Evolutionary conservation across 1,140 invertebrate species (phyloP).

Genomic region (Stegodyphus dumicola): DNA sequence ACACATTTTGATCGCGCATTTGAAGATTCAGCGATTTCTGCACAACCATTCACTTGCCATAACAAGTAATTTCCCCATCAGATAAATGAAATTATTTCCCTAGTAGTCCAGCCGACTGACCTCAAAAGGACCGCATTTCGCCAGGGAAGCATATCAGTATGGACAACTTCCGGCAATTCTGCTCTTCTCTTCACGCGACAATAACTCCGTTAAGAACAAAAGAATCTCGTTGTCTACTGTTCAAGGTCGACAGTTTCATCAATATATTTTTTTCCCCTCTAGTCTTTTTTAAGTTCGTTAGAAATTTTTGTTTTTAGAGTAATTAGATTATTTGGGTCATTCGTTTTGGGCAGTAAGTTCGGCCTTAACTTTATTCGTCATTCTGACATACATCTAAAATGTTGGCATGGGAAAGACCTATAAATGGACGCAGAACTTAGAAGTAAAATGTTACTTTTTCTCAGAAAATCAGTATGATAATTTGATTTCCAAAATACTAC

Average conservation of each 20-base stretch:
- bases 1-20: background rate
- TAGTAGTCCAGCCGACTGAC: slow-evolving; percentile 17
- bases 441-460: no score
- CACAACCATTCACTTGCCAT: background rate
- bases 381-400: no score
- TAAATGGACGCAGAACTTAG: no score
- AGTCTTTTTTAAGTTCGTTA: background rate
- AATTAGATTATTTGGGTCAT: no score
- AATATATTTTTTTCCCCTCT: background rate
- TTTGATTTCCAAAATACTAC: no score
- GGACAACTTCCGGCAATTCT: slow-evolving; percentile 35
- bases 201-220: slow-evolving; percentile 28
- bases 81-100: slow-evolving; percentile 22
- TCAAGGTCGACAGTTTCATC: slow-evolving; percentile 36
- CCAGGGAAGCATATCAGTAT: background rate
- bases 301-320: no score
- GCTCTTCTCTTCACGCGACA: slow-evolving; percentile 36
- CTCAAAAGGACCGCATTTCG: slow-evolving; percentile 4
- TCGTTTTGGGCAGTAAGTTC: no score
- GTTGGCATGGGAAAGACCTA: no score
- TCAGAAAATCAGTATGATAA: no score
- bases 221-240: slow-evolving; percentile 35
- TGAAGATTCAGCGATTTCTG: background rate
- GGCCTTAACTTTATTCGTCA: no score
- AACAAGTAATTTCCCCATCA: background rate